A percentile compares a stretch with the other conserved stretches of the same genome.
Conservation (phyloP, 2,797 vertebrate genomes). For the Pipistrellus pygmaeus region DNA sequence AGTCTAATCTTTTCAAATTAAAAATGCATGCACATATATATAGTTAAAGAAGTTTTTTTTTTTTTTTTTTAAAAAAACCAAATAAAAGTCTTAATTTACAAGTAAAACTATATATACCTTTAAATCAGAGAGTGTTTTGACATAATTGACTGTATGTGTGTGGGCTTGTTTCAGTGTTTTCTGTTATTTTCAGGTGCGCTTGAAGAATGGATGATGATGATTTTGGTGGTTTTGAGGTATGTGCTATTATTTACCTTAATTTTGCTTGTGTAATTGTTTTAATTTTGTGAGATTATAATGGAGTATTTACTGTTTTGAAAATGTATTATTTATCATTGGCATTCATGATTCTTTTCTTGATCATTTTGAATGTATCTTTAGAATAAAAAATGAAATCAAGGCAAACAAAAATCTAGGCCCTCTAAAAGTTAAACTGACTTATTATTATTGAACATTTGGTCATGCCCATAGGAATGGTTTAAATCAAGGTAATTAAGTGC, state of each 20-base stretch:
- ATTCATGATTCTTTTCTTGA: conserved; percentile 21
- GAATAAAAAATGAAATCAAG: conserved; percentile 27
- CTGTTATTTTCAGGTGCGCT: conserved; percentile 81
- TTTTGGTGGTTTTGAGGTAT: conserved; percentile 92
- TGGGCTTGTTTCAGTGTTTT: conserved; percentile 63
- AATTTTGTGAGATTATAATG: conserved; percentile 10
- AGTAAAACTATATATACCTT: background rate
- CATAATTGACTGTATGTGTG: background rate
- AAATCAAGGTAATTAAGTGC: conserved; percentile 59
- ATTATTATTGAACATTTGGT: conserved; percentile 20
- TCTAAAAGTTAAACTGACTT: conserved; percentile 26
- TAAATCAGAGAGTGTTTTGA: background rate
- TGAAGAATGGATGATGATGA: conserved; percentile 91
- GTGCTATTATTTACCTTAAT: conserved; percentile 50
- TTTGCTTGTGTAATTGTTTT: background rate
- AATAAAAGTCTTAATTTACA: conserved; percentile 14
- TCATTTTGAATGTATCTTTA: conserved; percentile 52
- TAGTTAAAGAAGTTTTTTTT: background rate
- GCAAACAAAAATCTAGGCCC: background rate
- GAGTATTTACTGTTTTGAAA: conserved; percentile 47
- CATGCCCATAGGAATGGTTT: background rate
- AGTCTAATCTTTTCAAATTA: conserved; percentile 38
- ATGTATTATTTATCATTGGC: background rate
- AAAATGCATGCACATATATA: conserved; percentile 35
- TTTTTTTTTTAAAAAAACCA: background rate